phyloP scores from a whole-genome alignment of 1,140 invertebrate genomes.

The Rhagoletis pomonella region DNA sequence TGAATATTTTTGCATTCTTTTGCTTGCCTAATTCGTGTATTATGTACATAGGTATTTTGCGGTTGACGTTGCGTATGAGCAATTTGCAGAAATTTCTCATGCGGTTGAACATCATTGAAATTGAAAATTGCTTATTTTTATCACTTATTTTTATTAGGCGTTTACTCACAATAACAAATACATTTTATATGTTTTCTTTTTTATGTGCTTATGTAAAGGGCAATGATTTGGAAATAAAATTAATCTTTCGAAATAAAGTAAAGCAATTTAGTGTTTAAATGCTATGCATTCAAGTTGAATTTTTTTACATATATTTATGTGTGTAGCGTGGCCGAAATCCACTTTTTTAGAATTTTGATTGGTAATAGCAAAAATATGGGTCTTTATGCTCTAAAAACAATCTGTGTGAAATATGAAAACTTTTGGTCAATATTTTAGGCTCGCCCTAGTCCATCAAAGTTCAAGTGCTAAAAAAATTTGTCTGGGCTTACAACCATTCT shows the following conservation, averaged over 20 bases:
- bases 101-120: not conserved
- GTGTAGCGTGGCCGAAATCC: not conserved
- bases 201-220: not conserved
- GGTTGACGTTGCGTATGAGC: slow-evolving; percentile 28
- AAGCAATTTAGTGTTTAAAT: not conserved
- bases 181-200: not conserved
- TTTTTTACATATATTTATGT: not conserved
- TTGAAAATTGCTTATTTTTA: not conserved
- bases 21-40: not conserved
- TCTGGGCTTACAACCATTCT: too few species aligned
- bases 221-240: slow-evolving; percentile 26
- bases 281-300: not conserved
- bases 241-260: not conserved
- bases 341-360: too few species aligned
- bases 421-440: too few species aligned
- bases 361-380: too few species aligned
- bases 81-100: not conserved
- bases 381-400: too few species aligned
- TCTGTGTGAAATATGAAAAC: too few species aligned
- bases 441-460: too few species aligned
- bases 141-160: not conserved
- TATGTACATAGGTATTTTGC: too few species aligned
- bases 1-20: not conserved
- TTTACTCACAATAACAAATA: not conserved
- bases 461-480: too few species aligned